Evolutionary conservation across 1,140 invertebrate species (phyloP).

Genomic region (Brachionus sp.): DNA sequence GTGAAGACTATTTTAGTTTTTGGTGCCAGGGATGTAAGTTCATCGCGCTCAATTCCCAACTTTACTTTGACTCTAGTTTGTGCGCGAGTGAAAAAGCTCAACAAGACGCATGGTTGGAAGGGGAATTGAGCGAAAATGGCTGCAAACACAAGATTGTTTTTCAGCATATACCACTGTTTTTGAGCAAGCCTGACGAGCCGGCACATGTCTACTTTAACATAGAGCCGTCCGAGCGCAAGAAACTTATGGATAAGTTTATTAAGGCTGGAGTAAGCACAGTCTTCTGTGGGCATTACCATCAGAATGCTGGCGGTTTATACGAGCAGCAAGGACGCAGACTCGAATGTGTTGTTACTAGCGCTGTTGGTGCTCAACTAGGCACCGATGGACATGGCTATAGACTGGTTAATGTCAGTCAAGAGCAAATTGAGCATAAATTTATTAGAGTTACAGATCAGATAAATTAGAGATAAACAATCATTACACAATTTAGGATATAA

Average conservation of each 20-base stretch:
- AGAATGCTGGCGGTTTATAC: conserved; percentile 60
- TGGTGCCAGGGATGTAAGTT: conserved; percentile 63
- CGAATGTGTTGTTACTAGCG: conserved; percentile 62
- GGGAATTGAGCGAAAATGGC: conserved; percentile 50
- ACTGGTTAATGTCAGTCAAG: conserved; percentile 58
- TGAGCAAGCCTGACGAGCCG: conserved; percentile 57
- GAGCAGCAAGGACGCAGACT: conserved; percentile 52
- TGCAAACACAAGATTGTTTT: conserved; percentile 60
- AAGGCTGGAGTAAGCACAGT: conserved; percentile 52
- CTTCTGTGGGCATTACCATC: conserved; percentile 65
- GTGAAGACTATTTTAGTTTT: conserved; percentile 65
- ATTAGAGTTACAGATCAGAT: conserved; percentile 42
- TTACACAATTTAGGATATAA: background rate
- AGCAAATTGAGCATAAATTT: conserved; percentile 57
- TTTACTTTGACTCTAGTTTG: conserved; percentile 53
- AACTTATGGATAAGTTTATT: conserved; percentile 60
- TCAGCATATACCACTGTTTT: conserved; percentile 65
- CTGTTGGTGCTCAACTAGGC: conserved; percentile 62
- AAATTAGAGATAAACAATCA: conserved; percentile 33
- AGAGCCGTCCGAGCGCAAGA: conserved; percentile 51
- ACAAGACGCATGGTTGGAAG: conserved; percentile 61
- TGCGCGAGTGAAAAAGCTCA: conserved; percentile 52
- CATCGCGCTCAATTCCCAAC: conserved; percentile 64
- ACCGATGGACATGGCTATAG: conserved; percentile 60
- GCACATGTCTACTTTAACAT: conserved; percentile 60